Conservation (phyloP, 2,888 invertebrate genomes). For the Cybosia mesomella region DNA sequence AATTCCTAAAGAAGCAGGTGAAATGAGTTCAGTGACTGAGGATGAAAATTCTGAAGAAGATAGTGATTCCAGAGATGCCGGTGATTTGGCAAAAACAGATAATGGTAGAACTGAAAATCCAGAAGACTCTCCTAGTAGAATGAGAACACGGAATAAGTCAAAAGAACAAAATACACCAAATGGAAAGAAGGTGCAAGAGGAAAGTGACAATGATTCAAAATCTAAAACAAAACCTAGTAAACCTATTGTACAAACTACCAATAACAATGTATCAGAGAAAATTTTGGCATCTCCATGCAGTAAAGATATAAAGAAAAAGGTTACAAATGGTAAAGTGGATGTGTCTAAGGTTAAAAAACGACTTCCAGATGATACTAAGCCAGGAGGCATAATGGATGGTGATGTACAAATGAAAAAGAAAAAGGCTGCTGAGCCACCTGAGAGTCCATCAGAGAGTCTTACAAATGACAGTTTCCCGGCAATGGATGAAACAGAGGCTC, state of each 20-base stretch:
- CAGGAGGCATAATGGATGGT: constrained; percentile 87
- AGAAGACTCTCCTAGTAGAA: constrained; percentile 95
- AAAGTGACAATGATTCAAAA: constrained; percentile 83
- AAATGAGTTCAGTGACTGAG: constrained; percentile 93
- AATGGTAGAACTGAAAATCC: constrained; percentile 91
- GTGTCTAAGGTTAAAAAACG: constrained; percentile 88
- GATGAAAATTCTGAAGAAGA: constrained; percentile 98
- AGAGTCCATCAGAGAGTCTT: constrained; percentile 94
- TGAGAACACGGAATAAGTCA: constrained; percentile 95
- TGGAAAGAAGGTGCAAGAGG: constrained; percentile 81
- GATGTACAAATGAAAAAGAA: constrained; percentile 88
- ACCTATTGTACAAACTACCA: constrained; percentile 76
- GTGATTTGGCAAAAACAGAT: constrained; percentile 93
- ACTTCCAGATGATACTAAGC: constrained; percentile 84
- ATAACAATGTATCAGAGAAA: constrained; percentile 78
- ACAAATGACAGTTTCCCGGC: constrained; percentile 95
- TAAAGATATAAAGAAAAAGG: constrained; percentile 81
- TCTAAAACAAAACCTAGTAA: constrained; percentile 71
- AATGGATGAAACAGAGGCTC: constrained; percentile 89
- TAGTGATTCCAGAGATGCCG: constrained; percentile 96
- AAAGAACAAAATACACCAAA: constrained; percentile 90
- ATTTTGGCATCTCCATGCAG: constrained; percentile 74
- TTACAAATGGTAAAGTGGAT: constrained; percentile 82
- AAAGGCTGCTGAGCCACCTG: constrained; percentile 84
- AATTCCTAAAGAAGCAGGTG: constrained; percentile 90